Base-by-base conservation (phyloP, 2,797 vertebrate species). In the Gallinago stenura region DNA sequence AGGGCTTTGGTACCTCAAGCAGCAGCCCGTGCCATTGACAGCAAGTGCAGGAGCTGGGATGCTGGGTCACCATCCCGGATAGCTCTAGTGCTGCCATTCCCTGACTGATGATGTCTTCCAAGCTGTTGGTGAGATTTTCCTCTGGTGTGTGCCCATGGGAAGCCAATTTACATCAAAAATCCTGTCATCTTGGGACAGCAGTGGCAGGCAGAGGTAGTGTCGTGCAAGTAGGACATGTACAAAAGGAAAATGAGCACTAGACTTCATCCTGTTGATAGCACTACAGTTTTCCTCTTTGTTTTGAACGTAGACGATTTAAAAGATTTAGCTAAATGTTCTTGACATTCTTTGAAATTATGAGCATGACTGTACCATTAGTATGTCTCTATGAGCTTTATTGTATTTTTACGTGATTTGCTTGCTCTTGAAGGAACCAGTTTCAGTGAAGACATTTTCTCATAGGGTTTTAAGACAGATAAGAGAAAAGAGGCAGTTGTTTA, bases 401-500 rank as follows among this genome's bases (percentile, higher is more conserved):
- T 65, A 16, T 60, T 75, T 92, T 91, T 75, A 64, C 18, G 26
- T 53, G 6, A 50, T 82, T 91, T 87, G 7, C 30, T n/a, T 85
- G 33, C 41, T 87, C 12, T 46, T 61, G 71, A 89, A 95, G 61
- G 71, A 69, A 31, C 17, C 68, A 33, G 11, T 88, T 84, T 89
- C 66, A 65, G 25, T 83, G 66, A 90, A 80, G 92, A 39, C 5
- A 12, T 65, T 82, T 90, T 91, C 72, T 35, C 39, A 57, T n/a
- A 35, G 41, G 64, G 51, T 41, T 94, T 69, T 51, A 83, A 83
- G 94, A 70, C 9, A 77, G 78, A 51, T 90, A 71, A 88, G 78
- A 77, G 60, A 91, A 77, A 68, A 69, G 26, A 94, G 62, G 25
- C 72, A 80, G 73, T 65, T 95, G 73, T 93, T 97, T 83, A 81